Percentiles rank a stretch among this genome's conserved stretches.
Evolutionary conservation across 2,888 invertebrate genomes (phyloP).

Genomic region (Cyaniris semiargus): DNA sequence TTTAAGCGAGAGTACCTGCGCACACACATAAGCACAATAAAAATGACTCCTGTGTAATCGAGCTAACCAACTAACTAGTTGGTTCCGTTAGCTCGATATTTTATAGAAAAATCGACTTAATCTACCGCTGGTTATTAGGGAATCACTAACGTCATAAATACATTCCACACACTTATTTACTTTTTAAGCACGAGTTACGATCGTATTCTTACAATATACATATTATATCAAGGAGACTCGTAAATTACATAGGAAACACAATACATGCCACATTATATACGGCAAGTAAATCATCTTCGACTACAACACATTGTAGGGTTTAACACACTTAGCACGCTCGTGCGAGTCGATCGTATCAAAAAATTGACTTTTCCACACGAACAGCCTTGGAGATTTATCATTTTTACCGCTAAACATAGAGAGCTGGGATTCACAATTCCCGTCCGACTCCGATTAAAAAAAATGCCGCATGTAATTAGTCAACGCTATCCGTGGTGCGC

Average conservation of each 20-base stretch:
- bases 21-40: no score
- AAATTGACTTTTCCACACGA: slow-evolving; percentile 25
- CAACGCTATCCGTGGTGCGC: no score
- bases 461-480: no score
- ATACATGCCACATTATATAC: not conserved
- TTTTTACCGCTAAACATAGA: not conserved
- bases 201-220: not conserved
- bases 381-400: slow-evolving; percentile 4
- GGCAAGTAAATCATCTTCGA: not conserved
- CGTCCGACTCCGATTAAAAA: no score
- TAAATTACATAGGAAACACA: not conserved
- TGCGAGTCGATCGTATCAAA: slow-evolving; percentile 25
- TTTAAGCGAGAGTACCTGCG: no score
- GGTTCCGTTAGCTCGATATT: no score
- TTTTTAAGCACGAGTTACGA: not conserved
- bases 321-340: not conserved
- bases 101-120: no score
- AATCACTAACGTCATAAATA: no score
- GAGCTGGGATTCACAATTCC: not conserved
- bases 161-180: not conserved
- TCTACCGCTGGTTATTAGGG: no score
- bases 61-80: no score
- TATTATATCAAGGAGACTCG: not conserved
- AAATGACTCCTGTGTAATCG: no score
- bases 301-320: not conserved